Conservation (phyloP, 2,113 vertebrate genomes). For the Ctenomys sociabilis region DNA sequence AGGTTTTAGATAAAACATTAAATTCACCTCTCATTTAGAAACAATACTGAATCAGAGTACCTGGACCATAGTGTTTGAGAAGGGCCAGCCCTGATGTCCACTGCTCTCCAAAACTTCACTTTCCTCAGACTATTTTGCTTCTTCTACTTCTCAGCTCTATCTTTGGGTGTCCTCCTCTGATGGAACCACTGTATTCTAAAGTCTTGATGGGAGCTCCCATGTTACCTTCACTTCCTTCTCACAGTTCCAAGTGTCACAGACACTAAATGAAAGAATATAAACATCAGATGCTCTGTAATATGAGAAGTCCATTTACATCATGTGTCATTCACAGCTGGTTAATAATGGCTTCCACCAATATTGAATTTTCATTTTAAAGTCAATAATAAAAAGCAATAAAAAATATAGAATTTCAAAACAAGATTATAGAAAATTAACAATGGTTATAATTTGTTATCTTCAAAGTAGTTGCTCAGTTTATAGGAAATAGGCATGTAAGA, state of each 20-base stretch:
- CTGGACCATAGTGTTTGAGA: not conserved
- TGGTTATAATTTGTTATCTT: too few species aligned
- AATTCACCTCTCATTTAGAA: not conserved
- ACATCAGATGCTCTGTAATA: not conserved
- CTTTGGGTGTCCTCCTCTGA: not conserved
- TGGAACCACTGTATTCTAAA: not conserved
- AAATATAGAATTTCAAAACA: too few species aligned
- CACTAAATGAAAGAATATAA: not conserved
- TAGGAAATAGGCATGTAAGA: too few species aligned
- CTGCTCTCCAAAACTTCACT: not conserved
- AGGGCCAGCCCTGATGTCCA: not conserved
- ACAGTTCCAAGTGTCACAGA: not conserved
- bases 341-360: not conserved
- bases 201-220: not conserved
- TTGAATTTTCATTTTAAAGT: not conserved
- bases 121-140: not conserved
- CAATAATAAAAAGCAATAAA: too few species aligned
- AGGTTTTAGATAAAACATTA: not conserved
- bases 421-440: too few species aligned
- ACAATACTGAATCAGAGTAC: not conserved
- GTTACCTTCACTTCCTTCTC: not conserved
- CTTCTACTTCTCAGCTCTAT: not conserved
- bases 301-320: not conserved
- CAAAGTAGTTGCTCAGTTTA: too few species aligned
- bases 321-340: not conserved